Evolutionary conservation across 2,888 invertebrate genomes (phyloP), one percentile per base, ranked within the genome.

Genomic region (Watsonalla binaria): DNA sequence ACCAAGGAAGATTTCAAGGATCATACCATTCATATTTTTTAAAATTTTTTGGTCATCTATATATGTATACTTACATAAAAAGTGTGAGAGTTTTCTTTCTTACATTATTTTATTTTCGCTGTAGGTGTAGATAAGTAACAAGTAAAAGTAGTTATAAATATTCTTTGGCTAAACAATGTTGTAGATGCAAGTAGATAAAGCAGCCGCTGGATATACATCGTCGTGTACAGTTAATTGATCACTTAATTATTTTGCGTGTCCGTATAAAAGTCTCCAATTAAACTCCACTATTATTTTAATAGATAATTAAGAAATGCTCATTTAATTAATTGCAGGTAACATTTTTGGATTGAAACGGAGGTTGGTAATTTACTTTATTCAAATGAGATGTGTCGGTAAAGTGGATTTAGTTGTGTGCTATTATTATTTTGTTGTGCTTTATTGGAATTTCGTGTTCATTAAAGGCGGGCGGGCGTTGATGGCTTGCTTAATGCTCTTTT

Each of bases 191-290:
- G 61, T 53, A 68, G 84, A 84, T 84, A 84, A 78, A 60, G 60
- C 67, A 59, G 66, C 79, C 77, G 75, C 75, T 78, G 73, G 76
- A 77, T 78, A 78, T 71, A 77, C 76, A 74, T 76, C 78, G 77
- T 66, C 77, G 74, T 83, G 82, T 85, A 80, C 75, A 65, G 82
- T 84, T 86, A 90, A 89, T 90, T 86, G 86, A 88, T 84, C 84
- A 82, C 87, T 87, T 87, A 85, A 88, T 88, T 87, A 88, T 87
- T 86, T 88, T 80, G 86, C 85, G 79, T 87, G 86, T 86, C 76
- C 74, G 65, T 78, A 80, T 79, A 80, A 83, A 83, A 85, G 76
- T 79, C 78, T 80, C 83, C 83, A 88, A 86, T 88, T 87, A 84
- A 88, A 84, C 74, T 72, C 63, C 77, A 81, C 82, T 84, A 85